Base-by-base conservation (phyloP, 2,797 vertebrate species). In the Lacerta bilineata region DNA sequence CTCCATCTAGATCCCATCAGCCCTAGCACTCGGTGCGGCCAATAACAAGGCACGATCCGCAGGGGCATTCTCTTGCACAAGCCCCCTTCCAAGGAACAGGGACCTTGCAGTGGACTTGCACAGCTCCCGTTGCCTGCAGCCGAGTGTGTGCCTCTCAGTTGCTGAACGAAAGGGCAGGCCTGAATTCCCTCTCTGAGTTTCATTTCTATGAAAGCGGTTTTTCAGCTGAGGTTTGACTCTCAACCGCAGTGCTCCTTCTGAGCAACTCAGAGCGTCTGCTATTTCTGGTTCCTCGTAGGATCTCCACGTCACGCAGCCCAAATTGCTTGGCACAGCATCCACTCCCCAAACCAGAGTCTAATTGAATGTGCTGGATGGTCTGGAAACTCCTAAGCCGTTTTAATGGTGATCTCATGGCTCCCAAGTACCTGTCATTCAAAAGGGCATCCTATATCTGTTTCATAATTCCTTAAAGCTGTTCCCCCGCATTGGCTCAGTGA, bases 261-360 rank as follows among this genome's bases (percentile, higher is more conserved):
- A 87, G 84, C 81, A 0, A 0, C 46, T 10, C 29, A 82, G 66
- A 93, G 64, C 43, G 88, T 68, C 81, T 83, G 86, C 88, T 78
- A 11, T 88, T 85, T 77, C 75, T 69, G 4, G 72, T 85, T 91
- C 84, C 82, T 68, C 83, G 29, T 88, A 1, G 0, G 85, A 27
- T 85, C 91, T 61, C 75, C 68, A 1, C n/a, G 55, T 79, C 64
- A 78, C 82, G 0, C 0, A 64, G 89, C 64, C 66, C 66, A 36
- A 36, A 71, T 80, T 33, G 2, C 13, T 33, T 80, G 83, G 61
- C 83, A n/a, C 1, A 3, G 90, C 25, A 0, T 84, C 90, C 77
- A 69, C 85, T 91, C 90, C 93, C 89, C 90, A 93, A 93, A 92
- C 93, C 93, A 88, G 90, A 90, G 82, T 72, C 80, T 89, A 86